A percentile compares a stretch with the other conserved stretches of the same genome.
phyloP scores from a whole-genome alignment of 2,888 invertebrate species.

The Conistra vaccinii region DNA sequence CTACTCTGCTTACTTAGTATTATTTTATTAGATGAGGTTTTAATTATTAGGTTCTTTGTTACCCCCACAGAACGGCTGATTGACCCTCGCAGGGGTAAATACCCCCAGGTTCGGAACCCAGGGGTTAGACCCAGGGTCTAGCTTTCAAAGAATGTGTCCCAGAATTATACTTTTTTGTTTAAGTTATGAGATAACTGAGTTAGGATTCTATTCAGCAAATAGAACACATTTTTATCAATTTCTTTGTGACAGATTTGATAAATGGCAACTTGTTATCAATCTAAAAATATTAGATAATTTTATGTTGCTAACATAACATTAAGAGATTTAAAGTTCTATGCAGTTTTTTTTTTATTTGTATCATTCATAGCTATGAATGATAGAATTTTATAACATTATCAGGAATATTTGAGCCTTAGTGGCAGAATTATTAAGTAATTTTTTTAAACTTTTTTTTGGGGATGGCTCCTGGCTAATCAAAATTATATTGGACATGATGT shows the following conservation, averaged over 20 bases:
- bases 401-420: not conserved
- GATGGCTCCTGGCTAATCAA: not conserved
- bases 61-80: no score
- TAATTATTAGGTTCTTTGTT: no score
- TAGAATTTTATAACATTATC: not conserved
- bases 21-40: no score
- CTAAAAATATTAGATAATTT: constrained; percentile 12
- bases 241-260: constrained; percentile 17
- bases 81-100: no score
- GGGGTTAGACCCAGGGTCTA: no score
- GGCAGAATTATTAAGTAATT: not conserved
- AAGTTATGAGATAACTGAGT: not conserved
- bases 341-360: no score
- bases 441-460: not conserved
- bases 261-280: constrained; percentile 10
- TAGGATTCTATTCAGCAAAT: not conserved
- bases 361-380: not conserved
- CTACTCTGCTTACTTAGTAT: no score
- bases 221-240: constrained; percentile 14
- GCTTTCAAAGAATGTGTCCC: not conserved
- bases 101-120: no score
- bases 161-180: not conserved
- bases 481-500: not conserved
- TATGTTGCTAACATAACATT: not conserved
- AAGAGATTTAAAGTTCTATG: not conserved